phyloP scores from a whole-genome alignment of 2,113 vertebrate species.

The Chloebia gouldiae region DNA sequence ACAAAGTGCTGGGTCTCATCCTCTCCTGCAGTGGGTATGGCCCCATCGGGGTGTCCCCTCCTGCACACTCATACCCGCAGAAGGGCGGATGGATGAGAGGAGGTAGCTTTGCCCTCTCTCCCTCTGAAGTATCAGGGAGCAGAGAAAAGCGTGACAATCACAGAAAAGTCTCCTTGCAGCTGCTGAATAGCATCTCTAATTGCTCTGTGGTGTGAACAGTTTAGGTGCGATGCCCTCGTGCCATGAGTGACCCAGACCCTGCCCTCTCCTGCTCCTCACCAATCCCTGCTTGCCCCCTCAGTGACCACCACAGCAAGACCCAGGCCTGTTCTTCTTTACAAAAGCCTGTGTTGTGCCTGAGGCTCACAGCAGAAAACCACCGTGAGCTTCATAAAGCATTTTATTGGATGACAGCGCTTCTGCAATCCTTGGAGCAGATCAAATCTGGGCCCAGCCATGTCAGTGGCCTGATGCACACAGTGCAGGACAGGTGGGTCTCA shows the following conservation, averaged over 20 bases:
- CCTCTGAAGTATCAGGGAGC: background rate
- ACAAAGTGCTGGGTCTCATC: background rate
- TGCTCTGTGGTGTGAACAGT: background rate
- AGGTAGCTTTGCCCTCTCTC: background rate
- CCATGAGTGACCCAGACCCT: background rate
- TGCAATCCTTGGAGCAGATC: background rate
- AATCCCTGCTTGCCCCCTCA: background rate
- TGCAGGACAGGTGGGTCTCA: background rate
- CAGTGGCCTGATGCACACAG: background rate
- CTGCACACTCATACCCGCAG: accelerated
- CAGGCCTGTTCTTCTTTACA: background rate
- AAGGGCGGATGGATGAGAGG: background rate
- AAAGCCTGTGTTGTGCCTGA: background rate
- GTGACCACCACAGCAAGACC: accelerated
- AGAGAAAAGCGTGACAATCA: background rate
- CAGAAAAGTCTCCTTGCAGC: background rate
- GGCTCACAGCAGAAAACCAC: background rate
- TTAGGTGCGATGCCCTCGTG: accelerated
- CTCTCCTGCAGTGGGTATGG: background rate
- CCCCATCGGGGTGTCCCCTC: background rate
- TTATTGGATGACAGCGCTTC: background rate
- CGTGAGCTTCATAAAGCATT: background rate
- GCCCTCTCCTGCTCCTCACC: background rate
- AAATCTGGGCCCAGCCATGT: accelerated
- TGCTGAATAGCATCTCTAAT: background rate